Evolutionary conservation across 2,113 vertebrate species (phyloP).

Genomic region (Syngnathus floridae): DNA sequence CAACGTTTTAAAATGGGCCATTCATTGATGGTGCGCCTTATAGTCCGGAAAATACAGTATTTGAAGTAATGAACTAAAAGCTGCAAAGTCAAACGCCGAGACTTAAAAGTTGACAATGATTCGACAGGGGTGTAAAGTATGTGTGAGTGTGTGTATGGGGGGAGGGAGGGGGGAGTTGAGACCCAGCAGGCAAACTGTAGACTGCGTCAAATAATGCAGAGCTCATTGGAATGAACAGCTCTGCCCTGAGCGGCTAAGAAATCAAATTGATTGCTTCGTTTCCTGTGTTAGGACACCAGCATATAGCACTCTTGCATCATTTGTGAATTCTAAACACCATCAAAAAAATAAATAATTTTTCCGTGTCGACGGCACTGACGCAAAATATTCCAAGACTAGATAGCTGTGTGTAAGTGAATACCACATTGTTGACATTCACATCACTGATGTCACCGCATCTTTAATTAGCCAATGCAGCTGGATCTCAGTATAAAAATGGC

Average conservation of each 20-base stretch:
- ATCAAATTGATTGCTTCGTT: slow-evolving; percentile 13
- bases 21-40: too few species aligned
- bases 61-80: not conserved
- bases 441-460: not conserved
- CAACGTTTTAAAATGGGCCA: too few species aligned
- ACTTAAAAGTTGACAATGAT: not conserved
- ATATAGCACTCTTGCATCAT: slow-evolving; percentile 7
- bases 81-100: not conserved
- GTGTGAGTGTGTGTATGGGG: not conserved
- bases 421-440: not conserved
- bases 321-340: too few species aligned
- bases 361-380: too few species aligned
- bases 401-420: too few species aligned
- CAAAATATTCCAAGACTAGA: too few species aligned
- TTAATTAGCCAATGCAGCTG: not conserved
- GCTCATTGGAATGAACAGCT: slow-evolving; percentile 17
- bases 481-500: not conserved
- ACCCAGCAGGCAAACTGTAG: slow-evolving; percentile 15
- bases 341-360: too few species aligned
- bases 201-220: slow-evolving; percentile 24
- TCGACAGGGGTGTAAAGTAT: not conserved
- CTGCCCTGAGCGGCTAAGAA: slow-evolving; percentile 9
- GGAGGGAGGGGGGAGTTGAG: slow-evolving; percentile 3
- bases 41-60: too few species aligned
- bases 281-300: slow-evolving; percentile 12